Percentiles rank a stretch among this genome's conserved stretches.
Evolutionary conservation across 2,797 vertebrate species (phyloP).

Genomic region (Diceros bicornis): DNA sequence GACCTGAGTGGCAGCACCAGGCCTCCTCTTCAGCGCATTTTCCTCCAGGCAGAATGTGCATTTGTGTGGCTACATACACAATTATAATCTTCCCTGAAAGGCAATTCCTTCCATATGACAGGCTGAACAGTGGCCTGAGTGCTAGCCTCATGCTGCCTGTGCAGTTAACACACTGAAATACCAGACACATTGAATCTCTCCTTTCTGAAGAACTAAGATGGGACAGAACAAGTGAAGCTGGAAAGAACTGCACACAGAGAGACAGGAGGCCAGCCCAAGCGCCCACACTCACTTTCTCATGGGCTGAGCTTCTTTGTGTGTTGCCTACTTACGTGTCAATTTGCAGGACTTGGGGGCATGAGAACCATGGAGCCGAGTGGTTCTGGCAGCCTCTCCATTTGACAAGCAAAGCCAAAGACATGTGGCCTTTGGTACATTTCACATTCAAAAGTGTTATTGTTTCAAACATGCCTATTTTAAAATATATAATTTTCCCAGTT

Average conservation of each 20-base stretch:
- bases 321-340: constrained; percentile 79
- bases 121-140: constrained; percentile 78
- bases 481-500: constrained; percentile 85
- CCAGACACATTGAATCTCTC: constrained; percentile 78
- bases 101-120: constrained; percentile 84
- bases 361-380: constrained; percentile 77
- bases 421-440: constrained; percentile 76
- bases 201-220: constrained; percentile 76
- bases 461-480: constrained; percentile 84
- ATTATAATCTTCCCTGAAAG: constrained; percentile 83
- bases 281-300: constrained; percentile 75
- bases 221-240: constrained; percentile 71
- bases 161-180: constrained; percentile 80
- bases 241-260: constrained; percentile 67
- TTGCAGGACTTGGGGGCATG: constrained; percentile 79
- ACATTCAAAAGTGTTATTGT: constrained; percentile 81
- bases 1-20: constrained; percentile 78
- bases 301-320: constrained; percentile 75
- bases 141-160: constrained; percentile 74
- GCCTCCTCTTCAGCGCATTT: constrained; percentile 76
- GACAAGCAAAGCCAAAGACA: constrained; percentile 79
- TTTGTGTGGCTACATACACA: constrained; percentile 82
- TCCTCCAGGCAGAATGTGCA: constrained; percentile 82
- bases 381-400: constrained; percentile 81
- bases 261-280: constrained; percentile 60